A percentile compares a stretch with the other conserved stretches of the same genome.
Conservation (phyloP, 2,113 vertebrate species). For the Clinocottus analis region DNA sequence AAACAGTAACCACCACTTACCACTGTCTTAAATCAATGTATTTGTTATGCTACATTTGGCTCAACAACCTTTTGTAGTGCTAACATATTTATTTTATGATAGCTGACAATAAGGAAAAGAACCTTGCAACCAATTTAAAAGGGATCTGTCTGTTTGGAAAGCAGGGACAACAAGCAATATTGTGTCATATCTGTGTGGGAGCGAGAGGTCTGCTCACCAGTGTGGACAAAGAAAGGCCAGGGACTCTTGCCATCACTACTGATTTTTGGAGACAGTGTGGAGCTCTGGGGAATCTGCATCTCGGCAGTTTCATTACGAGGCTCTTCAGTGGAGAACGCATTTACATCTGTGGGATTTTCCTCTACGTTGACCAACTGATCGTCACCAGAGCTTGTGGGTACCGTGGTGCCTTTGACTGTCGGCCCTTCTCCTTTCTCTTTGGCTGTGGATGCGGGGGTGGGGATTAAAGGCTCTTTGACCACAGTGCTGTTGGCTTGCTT, state of each 20-base stretch:
- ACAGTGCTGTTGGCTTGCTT: constrained; percentile 55
- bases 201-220: constrained; percentile 84
- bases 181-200: background rate
- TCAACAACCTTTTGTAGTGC: constrained; percentile 32
- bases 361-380: constrained; percentile 47
- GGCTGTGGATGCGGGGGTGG: constrained; percentile 81
- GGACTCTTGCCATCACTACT: constrained; percentile 53
- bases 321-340: constrained; percentile 83
- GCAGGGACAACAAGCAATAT: background rate
- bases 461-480: constrained; percentile 61
- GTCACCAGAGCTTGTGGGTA: constrained; percentile 59
- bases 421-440: constrained; percentile 80
- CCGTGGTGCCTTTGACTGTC: constrained; percentile 64
- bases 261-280: constrained; percentile 74
- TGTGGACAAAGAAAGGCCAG: constrained; percentile 92
- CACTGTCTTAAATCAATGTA: constrained; percentile 60
- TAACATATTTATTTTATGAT: constrained; percentile 17
- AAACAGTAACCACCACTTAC: constrained; percentile 57
- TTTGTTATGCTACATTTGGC: constrained; percentile 57
- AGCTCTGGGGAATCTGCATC: constrained; percentile 84
- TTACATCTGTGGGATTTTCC: constrained; percentile 55
- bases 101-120: constrained; percentile 25
- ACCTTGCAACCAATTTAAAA: background rate
- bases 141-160: background rate
- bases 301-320: constrained; percentile 81